Evolutionary conservation across 2,797 vertebrate species (phyloP), one percentile per base, ranked within the genome.

Genomic region (Garrulus glandarius): DNA sequence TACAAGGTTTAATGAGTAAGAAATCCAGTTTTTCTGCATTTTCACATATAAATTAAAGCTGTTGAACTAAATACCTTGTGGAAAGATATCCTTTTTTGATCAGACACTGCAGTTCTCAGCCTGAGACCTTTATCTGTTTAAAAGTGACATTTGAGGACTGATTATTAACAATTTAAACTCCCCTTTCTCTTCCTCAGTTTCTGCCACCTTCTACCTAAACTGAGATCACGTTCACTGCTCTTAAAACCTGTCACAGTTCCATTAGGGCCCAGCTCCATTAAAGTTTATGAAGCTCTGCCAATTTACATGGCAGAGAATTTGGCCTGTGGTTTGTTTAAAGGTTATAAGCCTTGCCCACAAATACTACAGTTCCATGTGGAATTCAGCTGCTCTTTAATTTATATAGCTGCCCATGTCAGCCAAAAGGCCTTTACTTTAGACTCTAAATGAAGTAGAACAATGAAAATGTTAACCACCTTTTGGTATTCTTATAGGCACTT

Each of bases 211-310:
- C 36, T 55, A 32, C 69, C 55, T 59, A 71, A 94, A 91, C 3
- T 61, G 63, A 82, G 68, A 63, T 50, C 71, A 56, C 9, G 12
- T 64, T 87, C 78, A 32, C 32, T 64, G 49, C 56, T 93, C 47
- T 29, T 77, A 52, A 72, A 69, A 72, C n/a, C 47, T 92, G 80
- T 55, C 86, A 67, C 5, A 4, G 46, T 3, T 88, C 79, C 78
- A 83, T 39, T 59, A 75, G 82, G 75, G 43, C 55, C 55, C 53
- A 79, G 67, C 37, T 89, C 84, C 83, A 82, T 59, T 76, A 77
- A 92, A 74, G 84, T 87, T 89, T 63, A 74, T 61, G 84, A 93
- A 92, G 80, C 70, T 89, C 64, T 96, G 90, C 70, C 87, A 92
- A 87, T 86, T 76, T 76, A 52, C 91, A 65, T 49, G 63, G 80